Evolutionary conservation across 2,888 invertebrate species (phyloP).

Genomic region (Campoplex nolae): DNA sequence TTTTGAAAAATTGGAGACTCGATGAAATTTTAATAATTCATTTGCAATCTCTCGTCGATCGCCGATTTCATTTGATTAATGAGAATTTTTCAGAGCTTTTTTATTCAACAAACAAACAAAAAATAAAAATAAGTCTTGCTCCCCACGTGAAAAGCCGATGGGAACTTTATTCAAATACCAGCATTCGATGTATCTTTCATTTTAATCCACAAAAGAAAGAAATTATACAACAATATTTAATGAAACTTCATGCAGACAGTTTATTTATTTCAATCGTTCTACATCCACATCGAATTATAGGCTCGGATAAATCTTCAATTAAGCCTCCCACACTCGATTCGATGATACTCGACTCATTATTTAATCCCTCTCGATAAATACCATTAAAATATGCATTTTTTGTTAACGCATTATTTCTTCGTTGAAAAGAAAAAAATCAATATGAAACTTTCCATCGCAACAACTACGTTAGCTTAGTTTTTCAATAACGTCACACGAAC

Average conservation of each 20-base stretch:
- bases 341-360: no score
- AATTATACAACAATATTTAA: neutral
- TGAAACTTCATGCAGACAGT: no score
- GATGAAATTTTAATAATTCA: constrained; percentile 5
- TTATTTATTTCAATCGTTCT: no score
- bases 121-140: neutral
- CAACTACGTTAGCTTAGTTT: neutral
- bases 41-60: neutral
- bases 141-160: neutral
- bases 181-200: neutral
- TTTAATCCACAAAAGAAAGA: neutral
- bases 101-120: neutral
- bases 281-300: no score
- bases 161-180: neutral
- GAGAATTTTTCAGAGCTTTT: neutral
- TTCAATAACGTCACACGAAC: neutral
- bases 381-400: no score
- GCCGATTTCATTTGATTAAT: neutral
- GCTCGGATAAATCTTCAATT: no score
- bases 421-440: neutral
- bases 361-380: no score
- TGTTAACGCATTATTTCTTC: no score
- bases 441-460: neutral
- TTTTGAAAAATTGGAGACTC: neutral
- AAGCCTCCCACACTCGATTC: no score